Evolutionary conservation across 2,888 invertebrate species (phyloP), one percentile per base, ranked within the genome.

Genomic region (Abrostola tripartita): DNA sequence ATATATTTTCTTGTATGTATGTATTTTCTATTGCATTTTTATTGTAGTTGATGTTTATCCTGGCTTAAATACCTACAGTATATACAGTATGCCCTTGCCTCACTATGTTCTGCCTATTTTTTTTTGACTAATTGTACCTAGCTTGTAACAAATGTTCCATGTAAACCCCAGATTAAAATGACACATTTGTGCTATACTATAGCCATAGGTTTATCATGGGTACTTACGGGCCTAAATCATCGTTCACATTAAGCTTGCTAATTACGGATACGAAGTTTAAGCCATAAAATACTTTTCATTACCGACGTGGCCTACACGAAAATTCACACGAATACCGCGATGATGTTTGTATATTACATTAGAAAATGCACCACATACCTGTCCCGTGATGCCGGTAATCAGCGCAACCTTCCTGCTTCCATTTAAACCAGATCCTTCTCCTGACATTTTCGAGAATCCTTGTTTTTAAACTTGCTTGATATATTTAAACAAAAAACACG

Each of bases 361-460:
- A 11, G 51, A 44, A 64, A 58, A 52, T 58, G 41, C 35, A 64
- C 61, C 69, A 85, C 89, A 88, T 95, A 99, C 99, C 96, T 99
- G 99, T 41, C 99, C 99, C 47, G 98, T 99, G 69, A 99, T 99
- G 77, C 99, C 99, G 67, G 99, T 99, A 84, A 99, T 97, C 64
- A 99, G 94, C 10, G 99, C 99, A 54, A 99, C 96, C 91, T 96
- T 97, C 81, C 90, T 94, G 61, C 88, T 90, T 37, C 75, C 83
- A 62, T 79, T 81, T 6, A 61, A 40, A 59, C 72, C 81, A 1
- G 90, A 79, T 10, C 84, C 84, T 80, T 93, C 93, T 10, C 91
- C 94, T 6, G 92, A 91, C 94, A 94, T 94, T 68, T 65, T 85
- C 40, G 5, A 11, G 52, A 38, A 57, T 54, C 52, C 60, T 37